Conservation (phyloP, 2,888 invertebrate species). For the Phengaris alcon region DNA sequence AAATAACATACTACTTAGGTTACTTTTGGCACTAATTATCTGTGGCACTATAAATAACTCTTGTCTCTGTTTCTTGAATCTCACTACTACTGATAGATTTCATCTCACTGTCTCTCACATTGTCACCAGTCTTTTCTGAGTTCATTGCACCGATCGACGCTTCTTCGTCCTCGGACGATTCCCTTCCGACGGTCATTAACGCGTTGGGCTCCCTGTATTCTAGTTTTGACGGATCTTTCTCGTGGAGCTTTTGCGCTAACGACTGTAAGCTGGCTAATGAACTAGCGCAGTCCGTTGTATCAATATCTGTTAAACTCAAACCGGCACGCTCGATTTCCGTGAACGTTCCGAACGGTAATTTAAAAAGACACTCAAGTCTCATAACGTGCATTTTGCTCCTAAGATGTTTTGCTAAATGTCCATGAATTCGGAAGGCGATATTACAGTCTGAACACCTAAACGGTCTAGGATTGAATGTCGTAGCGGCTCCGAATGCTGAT, state of each 20-base stretch:
- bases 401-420: slow-evolving; percentile 97
- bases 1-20: slow-evolving; percentile 70
- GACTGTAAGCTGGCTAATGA: slow-evolving; percentile 92
- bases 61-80: slow-evolving; percentile 64
- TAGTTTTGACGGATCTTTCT: slow-evolving; percentile 88
- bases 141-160: slow-evolving; percentile 39
- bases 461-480: slow-evolving; percentile 94
- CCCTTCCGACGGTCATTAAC: slow-evolving; percentile 59
- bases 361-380: slow-evolving; percentile 94
- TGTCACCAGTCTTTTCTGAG: slow-evolving; percentile 61
- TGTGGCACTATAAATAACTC: slow-evolving; percentile 79
- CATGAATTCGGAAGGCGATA: slow-evolving; percentile 97
- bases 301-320: slow-evolving; percentile 94
- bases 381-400: slow-evolving; percentile 97
- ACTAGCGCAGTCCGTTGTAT: slow-evolving; percentile 97
- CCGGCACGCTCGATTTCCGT: slow-evolving; percentile 95
- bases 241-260: slow-evolving; percentile 88
- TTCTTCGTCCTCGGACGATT: slow-evolving; percentile 80
- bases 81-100: slow-evolving; percentile 68
- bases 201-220: slow-evolving; percentile 80
- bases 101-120: slow-evolving; percentile 72
- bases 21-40: slow-evolving; percentile 84
- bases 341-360: slow-evolving; percentile 95
- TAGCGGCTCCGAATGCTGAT: slow-evolving; percentile 89
- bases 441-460: slow-evolving; percentile 98